Evolutionary conservation across 2,888 invertebrate species (phyloP).

Genomic region (Habrosyne pyritoides): DNA sequence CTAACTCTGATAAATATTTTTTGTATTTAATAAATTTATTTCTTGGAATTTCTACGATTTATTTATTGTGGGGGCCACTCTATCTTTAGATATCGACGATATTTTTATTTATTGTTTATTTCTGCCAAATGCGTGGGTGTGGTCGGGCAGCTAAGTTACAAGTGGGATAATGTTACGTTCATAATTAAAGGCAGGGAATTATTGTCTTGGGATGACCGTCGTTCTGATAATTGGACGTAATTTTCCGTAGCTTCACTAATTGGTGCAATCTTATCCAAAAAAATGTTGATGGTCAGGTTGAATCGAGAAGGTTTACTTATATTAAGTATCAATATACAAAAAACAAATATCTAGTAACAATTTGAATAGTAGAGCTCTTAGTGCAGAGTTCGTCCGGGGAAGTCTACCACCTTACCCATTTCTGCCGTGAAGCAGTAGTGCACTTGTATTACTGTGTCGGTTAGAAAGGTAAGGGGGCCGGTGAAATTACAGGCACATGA

Average conservation of each 20-base stretch:
- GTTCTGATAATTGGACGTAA: not conserved
- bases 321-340: no score
- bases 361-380: no score
- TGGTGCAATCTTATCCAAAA: not conserved
- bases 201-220: not conserved
- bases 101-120: not conserved
- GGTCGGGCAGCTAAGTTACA: conserved; percentile 11
- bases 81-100: not conserved
- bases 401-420: no score
- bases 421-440: no score
- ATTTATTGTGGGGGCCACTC: not conserved
- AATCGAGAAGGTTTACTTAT: no score
- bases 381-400: no score
- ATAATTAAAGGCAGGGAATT: not conserved
- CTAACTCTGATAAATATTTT: not conserved
- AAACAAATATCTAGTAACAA: no score
- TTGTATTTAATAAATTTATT: conserved; percentile 1
- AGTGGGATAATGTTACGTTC: not conserved
- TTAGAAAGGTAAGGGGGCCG: no score
- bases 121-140: not conserved
- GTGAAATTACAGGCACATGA: no score
- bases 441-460: no score
- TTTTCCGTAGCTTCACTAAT: not conserved
- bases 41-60: conserved; percentile 13
- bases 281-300: no score